Evolutionary conservation across 1,140 invertebrate species (phyloP), one percentile per base, ranked within the genome.

Genomic region (Drosophila pruinosa): DNA sequence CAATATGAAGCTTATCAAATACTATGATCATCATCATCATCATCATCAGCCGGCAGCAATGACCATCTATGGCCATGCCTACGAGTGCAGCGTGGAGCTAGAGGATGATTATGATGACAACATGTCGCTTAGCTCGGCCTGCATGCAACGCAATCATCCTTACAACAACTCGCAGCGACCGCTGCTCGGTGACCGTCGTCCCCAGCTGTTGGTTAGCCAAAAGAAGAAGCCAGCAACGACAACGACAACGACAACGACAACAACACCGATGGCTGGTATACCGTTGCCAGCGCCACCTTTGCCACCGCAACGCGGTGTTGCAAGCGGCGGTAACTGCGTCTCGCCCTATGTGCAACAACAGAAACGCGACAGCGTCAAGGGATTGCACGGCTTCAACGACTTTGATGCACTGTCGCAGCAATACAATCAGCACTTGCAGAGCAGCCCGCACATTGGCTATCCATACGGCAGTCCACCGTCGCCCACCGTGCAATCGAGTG

Each of bases 401-500:
- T 90, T 90, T n/a, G 89, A 89, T 64, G 74, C 77, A 19, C 65
- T 90, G 15, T 90, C 89, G 2, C 89, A 90, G 70, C 89, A 90
- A 43, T 90, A 90, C 19, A 90, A 81, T 41, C 76, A 89, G 28
- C 89, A 90, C 58, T 53, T 90, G 48, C 89, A 88, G 48, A 86
- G 77, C 31, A 79, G 85, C 0, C 89, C 31, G 10, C 31, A 89
- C 47, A 89, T 88, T 22, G 89, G 89, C 1, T 90, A 90, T 69
- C 89, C 89, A 4, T 90, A 90, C 2, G 89, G 89, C 3, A 90
- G 89, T 61, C 89, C 89, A 0, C 89, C 89, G 0, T 90, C 89
- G 26, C 89, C 89, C 5, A 89, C 89, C 3, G 81, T 72, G 0
- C 76, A 85, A 10, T 89, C 89, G 1, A 71, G 54, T 12, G 83